Evolutionary conservation across 2,888 invertebrate species (phyloP).

Genomic region (Pseudococcus viburni): DNA sequence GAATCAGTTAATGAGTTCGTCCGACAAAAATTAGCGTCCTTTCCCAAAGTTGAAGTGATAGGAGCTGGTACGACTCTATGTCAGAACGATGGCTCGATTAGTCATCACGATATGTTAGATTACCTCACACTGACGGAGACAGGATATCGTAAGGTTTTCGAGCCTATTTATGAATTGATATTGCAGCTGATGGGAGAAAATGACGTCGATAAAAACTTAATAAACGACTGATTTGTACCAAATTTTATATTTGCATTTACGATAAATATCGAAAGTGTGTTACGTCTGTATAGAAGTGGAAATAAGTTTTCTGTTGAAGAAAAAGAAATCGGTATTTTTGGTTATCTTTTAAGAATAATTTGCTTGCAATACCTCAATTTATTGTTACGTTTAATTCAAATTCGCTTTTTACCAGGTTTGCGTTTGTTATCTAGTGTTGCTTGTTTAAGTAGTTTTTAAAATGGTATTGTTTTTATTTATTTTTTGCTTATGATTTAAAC

Average conservation of each 20-base stretch:
- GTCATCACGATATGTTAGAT: conserved; percentile 93
- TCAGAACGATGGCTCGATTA: conserved; percentile 85
- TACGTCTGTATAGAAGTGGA: background rate
- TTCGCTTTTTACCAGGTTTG: background rate
- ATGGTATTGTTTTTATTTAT: background rate
- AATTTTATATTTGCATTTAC: conserved; percentile 79
- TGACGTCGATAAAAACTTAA: conserved; percentile 74
- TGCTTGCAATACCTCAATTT: background rate
- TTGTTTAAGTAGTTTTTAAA: background rate
- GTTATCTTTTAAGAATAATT: background rate
- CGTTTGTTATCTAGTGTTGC: background rate
- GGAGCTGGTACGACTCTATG: conserved; percentile 66
- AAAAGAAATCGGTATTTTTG: background rate
- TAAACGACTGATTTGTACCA: conserved; percentile 72
- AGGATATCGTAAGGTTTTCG: conserved; percentile 89
- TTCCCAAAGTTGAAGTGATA: conserved; percentile 78
- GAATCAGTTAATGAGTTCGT: conserved; percentile 82
- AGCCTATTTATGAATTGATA: conserved; percentile 85
- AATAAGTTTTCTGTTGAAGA: background rate
- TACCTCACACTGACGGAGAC: conserved; percentile 89
- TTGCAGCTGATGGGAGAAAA: conserved; percentile 82
- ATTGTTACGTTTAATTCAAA: background rate
- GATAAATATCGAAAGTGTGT: background rate
- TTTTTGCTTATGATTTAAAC: background rate
- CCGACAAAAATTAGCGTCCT: conserved; percentile 75